Evolutionary conservation across 2,888 invertebrate species (phyloP).

Genomic region (Hirtodrosophila cameraria): DNA sequence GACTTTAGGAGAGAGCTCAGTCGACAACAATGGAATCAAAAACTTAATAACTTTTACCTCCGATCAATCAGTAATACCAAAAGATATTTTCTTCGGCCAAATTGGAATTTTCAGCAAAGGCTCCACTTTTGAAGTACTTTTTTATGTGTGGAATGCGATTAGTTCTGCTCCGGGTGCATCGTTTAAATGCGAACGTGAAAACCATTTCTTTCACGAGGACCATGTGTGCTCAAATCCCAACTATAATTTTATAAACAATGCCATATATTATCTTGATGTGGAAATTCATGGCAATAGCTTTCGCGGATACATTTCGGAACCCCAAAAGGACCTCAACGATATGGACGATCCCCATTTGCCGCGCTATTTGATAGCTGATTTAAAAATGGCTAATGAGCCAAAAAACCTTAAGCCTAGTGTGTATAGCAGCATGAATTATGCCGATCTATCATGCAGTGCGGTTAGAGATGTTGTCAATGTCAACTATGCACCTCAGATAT

Average conservation of each 20-base stretch:
- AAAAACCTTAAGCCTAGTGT: background rate
- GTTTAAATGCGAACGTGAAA: background rate
- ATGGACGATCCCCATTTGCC: background rate
- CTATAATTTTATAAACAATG: conserved; percentile 8
- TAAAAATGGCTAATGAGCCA: background rate
- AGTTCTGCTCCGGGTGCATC: background rate
- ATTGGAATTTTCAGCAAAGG: conserved; percentile 18
- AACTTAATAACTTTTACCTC: too few species aligned
- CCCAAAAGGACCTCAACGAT: background rate
- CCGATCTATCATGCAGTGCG: background rate
- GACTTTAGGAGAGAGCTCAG: background rate
- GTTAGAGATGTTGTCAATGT: background rate
- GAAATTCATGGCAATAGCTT: conserved; percentile 2
- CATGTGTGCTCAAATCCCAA: conserved; percentile 7
- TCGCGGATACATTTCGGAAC: conserved; percentile 10
- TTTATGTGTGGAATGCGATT: background rate
- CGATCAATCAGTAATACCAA: too few species aligned
- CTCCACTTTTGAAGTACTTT: background rate
- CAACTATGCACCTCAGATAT: conserved; percentile 15
- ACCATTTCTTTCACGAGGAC: too few species aligned
- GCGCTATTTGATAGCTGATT: conserved; percentile 2
- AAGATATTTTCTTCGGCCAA: background rate
- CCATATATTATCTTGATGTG: conserved; percentile 23
- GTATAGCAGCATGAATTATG: conserved; percentile 3
- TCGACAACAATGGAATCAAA: background rate